A percentile compares a stretch with the other conserved stretches of the same genome.
These are phyloP conservation scores for Lasius platythorax DNA, from an alignment of 2,888 invertebrate genomes.

Conservation along the genomic window DNA sequence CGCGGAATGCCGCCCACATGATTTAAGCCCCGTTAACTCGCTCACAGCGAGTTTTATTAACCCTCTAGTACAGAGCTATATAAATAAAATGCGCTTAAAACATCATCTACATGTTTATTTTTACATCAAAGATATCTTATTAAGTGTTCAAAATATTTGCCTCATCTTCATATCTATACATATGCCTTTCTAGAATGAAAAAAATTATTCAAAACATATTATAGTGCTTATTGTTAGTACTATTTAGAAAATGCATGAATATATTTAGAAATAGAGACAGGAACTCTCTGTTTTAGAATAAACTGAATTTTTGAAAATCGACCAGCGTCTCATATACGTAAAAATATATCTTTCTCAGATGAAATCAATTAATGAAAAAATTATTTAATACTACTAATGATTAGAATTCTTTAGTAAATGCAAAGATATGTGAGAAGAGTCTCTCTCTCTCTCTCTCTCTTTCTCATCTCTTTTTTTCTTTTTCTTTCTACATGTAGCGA, in stretches of 20 bases:
- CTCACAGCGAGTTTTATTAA: slow-evolving; percentile 20
- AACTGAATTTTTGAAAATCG: background rate
- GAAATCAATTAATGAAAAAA: background rate
- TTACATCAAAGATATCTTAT: background rate
- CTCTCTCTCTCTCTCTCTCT: background rate
- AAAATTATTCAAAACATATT: no score
- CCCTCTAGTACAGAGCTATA: background rate
- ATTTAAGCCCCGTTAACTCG: slow-evolving; percentile 68
- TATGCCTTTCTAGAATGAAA: background rate
- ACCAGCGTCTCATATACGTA: background rate
- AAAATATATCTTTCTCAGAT: background rate
- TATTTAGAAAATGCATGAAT: background rate
- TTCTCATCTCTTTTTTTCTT: background rate
- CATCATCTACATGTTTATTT: no score
- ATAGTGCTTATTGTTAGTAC: background rate
- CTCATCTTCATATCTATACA: background rate
- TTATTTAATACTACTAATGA: background rate
- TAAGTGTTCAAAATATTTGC: background rate
- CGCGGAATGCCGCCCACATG: slow-evolving; percentile 66
- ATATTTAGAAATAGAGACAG: background rate
- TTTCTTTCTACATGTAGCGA: background rate
- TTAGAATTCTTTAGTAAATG: background rate
- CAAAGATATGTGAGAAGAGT: background rate
- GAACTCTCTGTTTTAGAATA: background rate
- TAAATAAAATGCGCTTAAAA: slow-evolving; percentile 7